Conservation (phyloP, 2,888 invertebrate genomes). For the Andrena marginata region DNA sequence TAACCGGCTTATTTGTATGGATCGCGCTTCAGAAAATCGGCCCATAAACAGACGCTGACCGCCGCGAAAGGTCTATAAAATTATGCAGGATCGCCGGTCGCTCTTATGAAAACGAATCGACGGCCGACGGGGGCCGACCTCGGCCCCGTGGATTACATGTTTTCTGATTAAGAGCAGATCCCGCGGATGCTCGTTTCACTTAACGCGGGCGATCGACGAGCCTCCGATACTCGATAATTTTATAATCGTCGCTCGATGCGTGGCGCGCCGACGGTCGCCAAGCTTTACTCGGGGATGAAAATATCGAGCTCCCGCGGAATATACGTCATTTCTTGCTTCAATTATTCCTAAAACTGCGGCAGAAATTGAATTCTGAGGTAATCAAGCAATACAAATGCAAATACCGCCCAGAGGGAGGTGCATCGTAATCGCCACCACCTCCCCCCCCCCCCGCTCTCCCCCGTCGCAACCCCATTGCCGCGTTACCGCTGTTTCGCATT, state of each 20-base stretch:
- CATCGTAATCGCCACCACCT: background rate
- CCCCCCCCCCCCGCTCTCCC: too few relatives aligned
- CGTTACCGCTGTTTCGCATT: slow-evolving; percentile 2
- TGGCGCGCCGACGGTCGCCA: background rate
- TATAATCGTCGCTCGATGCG: slow-evolving; percentile 6
- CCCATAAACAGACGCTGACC: slow-evolving; percentile 43
- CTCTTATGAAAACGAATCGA: slow-evolving; percentile 34
- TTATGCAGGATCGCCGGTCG: slow-evolving; percentile 57
- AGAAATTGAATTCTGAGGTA: slow-evolving; percentile 44
- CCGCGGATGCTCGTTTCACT: slow-evolving; percentile 28
- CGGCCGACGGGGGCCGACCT: background rate
- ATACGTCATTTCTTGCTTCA: slow-evolving; percentile 38
- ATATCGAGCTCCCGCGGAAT: slow-evolving; percentile 6
- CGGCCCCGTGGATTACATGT: slow-evolving; percentile 35
- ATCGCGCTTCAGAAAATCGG: slow-evolving; percentile 64
- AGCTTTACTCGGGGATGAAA: slow-evolving; percentile 3
- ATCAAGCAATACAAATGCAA: slow-evolving; percentile 55
- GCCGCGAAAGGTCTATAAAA: slow-evolving; percentile 63
- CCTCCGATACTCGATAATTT: slow-evolving; percentile 26
- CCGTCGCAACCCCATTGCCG: background rate
- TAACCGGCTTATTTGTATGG: slow-evolving; percentile 64
- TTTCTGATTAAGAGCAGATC: slow-evolving; percentile 47
- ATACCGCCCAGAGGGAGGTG: slow-evolving; percentile 13
- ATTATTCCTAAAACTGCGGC: slow-evolving; percentile 43
- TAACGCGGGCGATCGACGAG: background rate